phyloP scores from a whole-genome alignment of 1,140 invertebrate genomes.

The Eriocheir sinensis region DNA sequence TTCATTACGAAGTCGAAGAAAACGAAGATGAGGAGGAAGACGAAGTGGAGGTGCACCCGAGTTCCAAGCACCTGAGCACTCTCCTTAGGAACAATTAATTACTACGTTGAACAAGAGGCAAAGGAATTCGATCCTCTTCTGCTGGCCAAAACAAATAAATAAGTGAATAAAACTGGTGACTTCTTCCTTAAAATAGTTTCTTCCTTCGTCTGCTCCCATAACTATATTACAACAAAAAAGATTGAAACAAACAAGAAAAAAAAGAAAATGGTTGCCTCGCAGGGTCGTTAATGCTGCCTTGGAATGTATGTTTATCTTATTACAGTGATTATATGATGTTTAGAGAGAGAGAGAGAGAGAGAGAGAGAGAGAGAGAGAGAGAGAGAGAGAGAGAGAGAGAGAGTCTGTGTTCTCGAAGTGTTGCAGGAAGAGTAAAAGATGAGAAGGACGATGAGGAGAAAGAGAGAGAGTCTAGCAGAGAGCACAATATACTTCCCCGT shows the following conservation, averaged over 20 bases:
- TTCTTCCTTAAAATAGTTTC: background rate
- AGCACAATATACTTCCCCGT: background rate
- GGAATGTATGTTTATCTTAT: background rate
- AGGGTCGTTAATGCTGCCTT: background rate
- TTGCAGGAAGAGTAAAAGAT: background rate
- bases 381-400: background rate
- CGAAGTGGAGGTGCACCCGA: background rate
- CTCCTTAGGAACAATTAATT: slow-evolving; percentile 50
- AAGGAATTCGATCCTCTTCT: background rate
- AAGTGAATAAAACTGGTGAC: background rate
- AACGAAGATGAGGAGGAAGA: background rate
- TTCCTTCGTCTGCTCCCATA: background rate
- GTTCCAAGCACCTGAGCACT: slow-evolving; percentile 3
- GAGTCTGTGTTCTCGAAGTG: too few relatives aligned
- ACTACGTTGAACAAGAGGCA: slow-evolving; percentile 43
- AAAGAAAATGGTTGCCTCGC: background rate
- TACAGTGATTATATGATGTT: background rate
- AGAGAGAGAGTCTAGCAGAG: background rate
- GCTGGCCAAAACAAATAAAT: background rate
- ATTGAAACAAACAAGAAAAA: background rate
- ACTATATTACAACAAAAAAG: background rate
- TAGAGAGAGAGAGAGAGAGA: background rate
- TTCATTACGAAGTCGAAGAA: background rate
- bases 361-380: background rate
- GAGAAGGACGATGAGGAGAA: background rate